These are phyloP conservation scores for Thecocarcelia acutangulata DNA, from an alignment of 2,888 invertebrate species.

Conservation along the genomic window DNA sequence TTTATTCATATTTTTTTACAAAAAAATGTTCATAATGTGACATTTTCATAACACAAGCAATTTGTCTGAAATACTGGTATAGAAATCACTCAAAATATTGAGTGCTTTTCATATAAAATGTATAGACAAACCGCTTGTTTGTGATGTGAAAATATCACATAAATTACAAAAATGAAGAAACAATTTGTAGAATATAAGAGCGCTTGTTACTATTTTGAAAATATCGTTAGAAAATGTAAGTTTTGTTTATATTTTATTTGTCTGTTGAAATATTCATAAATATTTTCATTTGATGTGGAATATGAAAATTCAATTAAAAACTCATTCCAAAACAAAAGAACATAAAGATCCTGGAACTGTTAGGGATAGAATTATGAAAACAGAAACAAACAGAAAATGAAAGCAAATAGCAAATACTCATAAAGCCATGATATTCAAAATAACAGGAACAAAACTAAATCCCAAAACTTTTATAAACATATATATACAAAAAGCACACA, in stretches of 20 bases:
- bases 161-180: no score
- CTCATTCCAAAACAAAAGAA: conserved; percentile 37
- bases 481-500: background rate
- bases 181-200: no score
- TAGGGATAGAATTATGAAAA: conserved; percentile 28
- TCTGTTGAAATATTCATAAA: conserved; percentile 63
- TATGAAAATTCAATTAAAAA: conserved; percentile 63
- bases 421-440: conserved; percentile 2
- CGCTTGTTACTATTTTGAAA: no score
- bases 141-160: no score
- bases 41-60: no score
- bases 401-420: background rate
- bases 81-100: no score
- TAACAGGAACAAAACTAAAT: conserved; percentile 22
- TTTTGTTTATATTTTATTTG: conserved; percentile 12
- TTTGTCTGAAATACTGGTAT: no score
- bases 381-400: background rate
- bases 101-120: no score
- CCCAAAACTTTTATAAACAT: conserved; percentile 15
- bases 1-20: no score
- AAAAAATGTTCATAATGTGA: no score
- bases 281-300: conserved; percentile 33
- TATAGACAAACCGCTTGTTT: no score
- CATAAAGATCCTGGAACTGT: conserved; percentile 55
- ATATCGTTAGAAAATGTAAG: no score